Percentiles rank a stretch among this genome's conserved stretches.
Conservation (phyloP, 2,888 invertebrate genomes). For the Eilema sororculum region DNA sequence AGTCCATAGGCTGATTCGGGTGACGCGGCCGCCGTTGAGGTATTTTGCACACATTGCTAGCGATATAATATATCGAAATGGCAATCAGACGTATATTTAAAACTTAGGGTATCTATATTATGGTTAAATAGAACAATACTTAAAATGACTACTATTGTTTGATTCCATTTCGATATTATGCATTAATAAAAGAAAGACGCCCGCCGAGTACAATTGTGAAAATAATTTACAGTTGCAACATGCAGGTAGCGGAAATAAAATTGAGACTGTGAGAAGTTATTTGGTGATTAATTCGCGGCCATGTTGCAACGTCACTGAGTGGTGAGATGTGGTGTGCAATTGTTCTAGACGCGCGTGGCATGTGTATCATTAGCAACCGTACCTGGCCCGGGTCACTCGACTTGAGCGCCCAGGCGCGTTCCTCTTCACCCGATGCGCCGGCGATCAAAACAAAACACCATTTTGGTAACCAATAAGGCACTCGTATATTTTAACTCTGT, state of each 20-base stretch:
- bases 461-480: constrained; percentile 85
- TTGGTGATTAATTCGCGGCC: constrained; percentile 21
- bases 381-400: constrained; percentile 93
- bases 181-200: constrained; percentile 73
- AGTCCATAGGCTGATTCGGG: constrained; percentile 79
- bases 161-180: constrained; percentile 74
- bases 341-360: constrained; percentile 75
- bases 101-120: constrained; percentile 12
- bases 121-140: constrained; percentile 5
- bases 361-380: constrained; percentile 86
- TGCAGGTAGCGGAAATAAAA: constrained; percentile 23
- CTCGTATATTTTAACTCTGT: constrained; percentile 83
- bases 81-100: constrained; percentile 35
- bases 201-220: constrained; percentile 78
- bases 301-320: constrained; percentile 37
- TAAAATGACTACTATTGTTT: constrained; percentile 11
- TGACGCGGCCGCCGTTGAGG: constrained; percentile 73
- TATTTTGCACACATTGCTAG: constrained; percentile 86
- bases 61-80: constrained; percentile 78
- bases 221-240: constrained; percentile 54
- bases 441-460: constrained; percentile 81
- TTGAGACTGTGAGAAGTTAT: not conserved
- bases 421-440: constrained; percentile 77
- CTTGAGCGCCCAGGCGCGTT: constrained; percentile 92
- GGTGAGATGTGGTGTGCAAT: constrained; percentile 56